Evolutionary conservation across 2,113 vertebrate species (phyloP).

Genomic region (Chinchilla lanigera): DNA sequence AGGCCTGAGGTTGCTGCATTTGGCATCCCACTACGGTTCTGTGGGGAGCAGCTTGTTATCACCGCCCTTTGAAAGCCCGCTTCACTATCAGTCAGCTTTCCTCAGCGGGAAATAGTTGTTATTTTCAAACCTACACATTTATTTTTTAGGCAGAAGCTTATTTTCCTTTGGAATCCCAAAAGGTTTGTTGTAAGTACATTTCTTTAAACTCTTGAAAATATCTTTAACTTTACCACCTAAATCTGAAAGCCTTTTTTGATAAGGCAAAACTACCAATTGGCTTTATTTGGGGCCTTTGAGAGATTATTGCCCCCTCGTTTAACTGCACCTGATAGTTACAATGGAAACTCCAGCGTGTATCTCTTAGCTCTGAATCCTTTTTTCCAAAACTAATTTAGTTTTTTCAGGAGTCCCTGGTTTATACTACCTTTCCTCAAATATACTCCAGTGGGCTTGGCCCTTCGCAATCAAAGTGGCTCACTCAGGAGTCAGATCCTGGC

Average conservation of each 20-base stretch:
- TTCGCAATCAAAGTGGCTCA: not conserved
- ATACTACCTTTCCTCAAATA: not conserved
- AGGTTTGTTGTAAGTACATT: not conserved
- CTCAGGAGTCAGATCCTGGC: not conserved
- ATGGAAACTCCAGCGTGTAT: not conserved
- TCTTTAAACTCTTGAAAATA: not conserved
- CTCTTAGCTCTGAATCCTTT: constrained; percentile 27
- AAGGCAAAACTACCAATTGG: constrained; percentile 9
- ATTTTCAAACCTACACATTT: constrained; percentile 55
- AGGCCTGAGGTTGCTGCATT: too few species aligned
- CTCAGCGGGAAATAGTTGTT: constrained; percentile 2
- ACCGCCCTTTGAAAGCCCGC: not conserved
- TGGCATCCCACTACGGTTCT: not conserved
- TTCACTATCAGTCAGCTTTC: not conserved
- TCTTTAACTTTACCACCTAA: constrained; percentile 27
- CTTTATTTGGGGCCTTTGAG: not conserved
- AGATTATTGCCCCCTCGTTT: constrained; percentile 24
- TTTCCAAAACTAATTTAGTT: constrained; percentile 48
- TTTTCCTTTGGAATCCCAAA: constrained; percentile 45
- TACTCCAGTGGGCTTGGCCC: not conserved
- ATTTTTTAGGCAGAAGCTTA: constrained; percentile 37
- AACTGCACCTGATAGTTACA: not conserved
- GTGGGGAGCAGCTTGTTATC: not conserved
- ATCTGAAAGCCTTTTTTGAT: constrained; percentile 13
- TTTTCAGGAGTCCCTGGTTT: constrained; percentile 11